A percentile compares a stretch with the other conserved stretches of the same genome.
Evolutionary conservation across 2,113 vertebrate genomes (phyloP).

Genomic region (Pachycephala philippinensis): DNA sequence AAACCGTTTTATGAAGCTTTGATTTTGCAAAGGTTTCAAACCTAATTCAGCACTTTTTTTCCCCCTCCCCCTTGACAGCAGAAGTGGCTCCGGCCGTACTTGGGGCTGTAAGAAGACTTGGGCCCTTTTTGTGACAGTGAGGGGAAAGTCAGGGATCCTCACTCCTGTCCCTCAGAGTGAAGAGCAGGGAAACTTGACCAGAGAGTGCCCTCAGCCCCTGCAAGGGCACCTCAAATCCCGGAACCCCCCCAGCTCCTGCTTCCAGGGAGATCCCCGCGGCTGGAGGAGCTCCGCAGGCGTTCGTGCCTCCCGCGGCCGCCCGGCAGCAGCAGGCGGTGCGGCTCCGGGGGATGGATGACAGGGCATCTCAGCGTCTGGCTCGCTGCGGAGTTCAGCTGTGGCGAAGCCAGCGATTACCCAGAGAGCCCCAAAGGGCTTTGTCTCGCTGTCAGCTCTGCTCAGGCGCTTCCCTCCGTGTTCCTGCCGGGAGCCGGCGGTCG

Average conservation of each 20-base stretch:
- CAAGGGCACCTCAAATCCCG: background rate
- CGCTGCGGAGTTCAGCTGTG: background rate
- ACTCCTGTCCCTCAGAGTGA: background rate
- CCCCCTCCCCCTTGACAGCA: accelerated
- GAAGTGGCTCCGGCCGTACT: background rate
- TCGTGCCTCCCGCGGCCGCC: background rate
- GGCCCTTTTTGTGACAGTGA: background rate
- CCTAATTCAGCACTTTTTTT: accelerated
- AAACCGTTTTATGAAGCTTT: accelerated
- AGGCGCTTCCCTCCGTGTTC: background rate
- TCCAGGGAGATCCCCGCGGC: accelerated
- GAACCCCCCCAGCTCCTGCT: accelerated
- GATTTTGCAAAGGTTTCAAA: background rate
- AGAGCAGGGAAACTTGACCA: background rate
- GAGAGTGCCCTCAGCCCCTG: background rate
- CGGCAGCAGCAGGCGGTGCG: background rate
- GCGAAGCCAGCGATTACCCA: background rate
- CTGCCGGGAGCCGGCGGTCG: background rate
- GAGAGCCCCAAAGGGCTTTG: background rate
- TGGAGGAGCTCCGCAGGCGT: background rate
- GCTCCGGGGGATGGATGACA: accelerated
- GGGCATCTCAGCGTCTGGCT: background rate
- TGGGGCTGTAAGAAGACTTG: background rate
- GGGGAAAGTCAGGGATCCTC: background rate
- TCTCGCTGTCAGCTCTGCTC: background rate